Percentiles rank a stretch among this genome's conserved stretches.
These are phyloP conservation scores for Limenitis camilla DNA, from an alignment of 2,888 invertebrate genomes.

Conservation along the genomic window DNA sequence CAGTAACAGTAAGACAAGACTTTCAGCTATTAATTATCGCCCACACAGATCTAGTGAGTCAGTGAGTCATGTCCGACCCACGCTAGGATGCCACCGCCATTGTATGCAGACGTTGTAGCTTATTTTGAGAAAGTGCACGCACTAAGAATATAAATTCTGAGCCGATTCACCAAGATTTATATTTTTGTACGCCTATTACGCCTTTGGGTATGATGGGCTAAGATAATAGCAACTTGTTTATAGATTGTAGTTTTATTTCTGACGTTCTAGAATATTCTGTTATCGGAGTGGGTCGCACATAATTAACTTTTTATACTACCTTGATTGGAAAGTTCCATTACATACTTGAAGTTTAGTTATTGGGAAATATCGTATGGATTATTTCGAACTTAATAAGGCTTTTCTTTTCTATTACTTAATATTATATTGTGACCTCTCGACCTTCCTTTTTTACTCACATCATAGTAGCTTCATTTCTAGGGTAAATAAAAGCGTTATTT, in stretches of 20 bases:
- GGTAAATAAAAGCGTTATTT: too few species aligned
- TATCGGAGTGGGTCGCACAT: too few species aligned
- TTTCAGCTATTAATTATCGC: slow-evolving; percentile 26
- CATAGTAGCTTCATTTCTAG: too few species aligned
- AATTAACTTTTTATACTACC: too few species aligned
- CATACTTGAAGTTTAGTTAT: too few species aligned
- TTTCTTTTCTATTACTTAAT: too few species aligned
- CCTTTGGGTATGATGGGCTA: slow-evolving; percentile 2
- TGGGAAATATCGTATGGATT: too few species aligned
- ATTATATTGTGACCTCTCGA: too few species aligned
- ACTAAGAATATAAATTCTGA: slow-evolving; percentile 18
- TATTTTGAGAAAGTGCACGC: slow-evolving; percentile 21
- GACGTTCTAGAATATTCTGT: too few species aligned
- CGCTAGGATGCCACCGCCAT: slow-evolving; percentile 20
- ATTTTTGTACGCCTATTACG: slow-evolving; percentile 2
- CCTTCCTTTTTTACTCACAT: too few species aligned
- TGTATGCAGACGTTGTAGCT: slow-evolving; percentile 23
- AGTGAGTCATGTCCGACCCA: slow-evolving; percentile 16
- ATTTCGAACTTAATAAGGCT: too few species aligned
- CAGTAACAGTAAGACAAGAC: slow-evolving; percentile 12
- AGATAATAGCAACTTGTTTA: not conserved
- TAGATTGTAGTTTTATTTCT: not conserved
- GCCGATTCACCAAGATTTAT: slow-evolving; percentile 17
- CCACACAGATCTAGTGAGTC: slow-evolving; percentile 14
- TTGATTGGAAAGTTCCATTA: too few species aligned